Evolutionary conservation across 2,888 invertebrate genomes (phyloP).

Genomic region (Hecatera dysodea): DNA sequence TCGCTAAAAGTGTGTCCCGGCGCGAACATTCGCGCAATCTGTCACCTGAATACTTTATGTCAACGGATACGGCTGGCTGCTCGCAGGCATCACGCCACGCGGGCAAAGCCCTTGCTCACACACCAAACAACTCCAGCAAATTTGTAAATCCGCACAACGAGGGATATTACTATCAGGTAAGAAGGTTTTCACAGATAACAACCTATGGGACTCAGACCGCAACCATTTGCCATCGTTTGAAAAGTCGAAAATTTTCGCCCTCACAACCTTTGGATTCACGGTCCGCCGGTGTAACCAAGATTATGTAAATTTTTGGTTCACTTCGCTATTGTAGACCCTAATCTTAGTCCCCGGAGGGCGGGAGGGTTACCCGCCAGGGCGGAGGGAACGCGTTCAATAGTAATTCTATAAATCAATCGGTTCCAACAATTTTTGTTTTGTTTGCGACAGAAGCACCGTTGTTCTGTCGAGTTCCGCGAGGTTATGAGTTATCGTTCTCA

Average conservation of each 20-base stretch:
- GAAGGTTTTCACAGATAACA: constrained; percentile 56
- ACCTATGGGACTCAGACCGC: constrained; percentile 58
- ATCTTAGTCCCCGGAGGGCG: constrained; percentile 71
- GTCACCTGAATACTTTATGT: constrained; percentile 60
- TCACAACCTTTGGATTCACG: constrained; percentile 56
- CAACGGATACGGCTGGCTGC: constrained; percentile 14
- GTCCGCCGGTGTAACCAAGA: constrained; percentile 67
- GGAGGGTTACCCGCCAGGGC: constrained; percentile 57
- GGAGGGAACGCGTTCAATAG: constrained; percentile 70
- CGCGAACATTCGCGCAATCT: constrained; percentile 49
- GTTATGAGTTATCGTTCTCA: constrained; percentile 55
- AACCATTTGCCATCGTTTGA: constrained; percentile 64
- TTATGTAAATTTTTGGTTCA: constrained; percentile 81
- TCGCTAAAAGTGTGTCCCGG: constrained; percentile 45
- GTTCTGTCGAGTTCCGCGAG: constrained; percentile 45
- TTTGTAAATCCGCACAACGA: constrained; percentile 40
- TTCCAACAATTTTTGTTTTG: constrained; percentile 64
- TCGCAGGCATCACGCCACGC: constrained; percentile 7
- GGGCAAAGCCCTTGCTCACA: constrained; percentile 28
- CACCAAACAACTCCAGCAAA: constrained; percentile 39
- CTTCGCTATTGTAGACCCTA: constrained; percentile 78
- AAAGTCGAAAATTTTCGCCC: constrained; percentile 57
- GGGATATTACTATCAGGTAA: constrained; percentile 58
- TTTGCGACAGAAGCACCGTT: constrained; percentile 58
- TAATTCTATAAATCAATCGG: constrained; percentile 85